phyloP scores from a whole-genome alignment of 2,797 vertebrate genomes.

The Vipera ursinii region DNA sequence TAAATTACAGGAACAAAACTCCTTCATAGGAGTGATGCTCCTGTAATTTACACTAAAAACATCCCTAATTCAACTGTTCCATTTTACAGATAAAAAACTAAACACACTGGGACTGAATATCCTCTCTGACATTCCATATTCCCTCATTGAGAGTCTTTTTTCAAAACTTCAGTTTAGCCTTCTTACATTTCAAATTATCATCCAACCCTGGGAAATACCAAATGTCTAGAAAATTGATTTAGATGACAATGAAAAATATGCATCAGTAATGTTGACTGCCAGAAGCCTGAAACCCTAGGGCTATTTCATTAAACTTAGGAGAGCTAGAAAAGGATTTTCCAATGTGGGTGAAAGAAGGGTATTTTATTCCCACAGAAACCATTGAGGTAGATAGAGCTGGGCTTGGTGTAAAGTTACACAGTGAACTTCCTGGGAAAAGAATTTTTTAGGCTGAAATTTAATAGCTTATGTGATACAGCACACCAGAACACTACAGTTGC shows the following conservation, averaged over 20 bases:
- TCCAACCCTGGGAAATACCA: not conserved
- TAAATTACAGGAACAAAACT: not conserved
- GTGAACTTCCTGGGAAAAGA: not conserved
- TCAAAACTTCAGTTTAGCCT: not conserved
- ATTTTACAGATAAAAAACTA: constrained; percentile 17
- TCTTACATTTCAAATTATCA: not conserved
- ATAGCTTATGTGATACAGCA: not conserved
- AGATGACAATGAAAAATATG: not conserved
- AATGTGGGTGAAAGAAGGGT: not conserved
- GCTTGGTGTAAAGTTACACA: not conserved
- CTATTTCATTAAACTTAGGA: not conserved
- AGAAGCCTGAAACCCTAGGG: not conserved
- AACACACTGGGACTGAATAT: not conserved
- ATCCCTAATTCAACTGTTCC: constrained; percentile 1
- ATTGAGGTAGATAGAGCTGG: not conserved
- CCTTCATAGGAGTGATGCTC: not conserved
- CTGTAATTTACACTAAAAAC: constrained; percentile 2
- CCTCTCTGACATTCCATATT: not conserved
- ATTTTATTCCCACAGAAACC: not conserved
- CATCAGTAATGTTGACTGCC: not conserved
- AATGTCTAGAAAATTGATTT: not conserved
- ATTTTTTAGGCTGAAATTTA: not conserved
- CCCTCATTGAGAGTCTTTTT: not conserved
- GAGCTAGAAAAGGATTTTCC: not conserved
- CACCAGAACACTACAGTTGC: not conserved